Percentiles rank a stretch among this genome's conserved stretches.
Conservation (phyloP, 1,140 invertebrate genomes). For the Drosophila kanapiae region DNA sequence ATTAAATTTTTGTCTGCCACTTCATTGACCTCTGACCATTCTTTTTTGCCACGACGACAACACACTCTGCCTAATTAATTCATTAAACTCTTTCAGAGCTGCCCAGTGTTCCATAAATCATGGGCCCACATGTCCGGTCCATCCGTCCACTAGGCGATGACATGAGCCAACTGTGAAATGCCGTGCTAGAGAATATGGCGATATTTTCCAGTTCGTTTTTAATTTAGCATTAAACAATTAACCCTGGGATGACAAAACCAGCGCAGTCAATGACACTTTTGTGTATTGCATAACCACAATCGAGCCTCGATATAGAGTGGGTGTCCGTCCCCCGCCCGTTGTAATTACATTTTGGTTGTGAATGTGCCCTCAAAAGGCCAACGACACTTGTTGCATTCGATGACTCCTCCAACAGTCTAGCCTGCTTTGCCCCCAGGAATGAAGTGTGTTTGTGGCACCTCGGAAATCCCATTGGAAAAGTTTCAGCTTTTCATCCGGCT, state of each 20-base stretch:
- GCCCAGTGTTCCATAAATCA: constrained; percentile 43
- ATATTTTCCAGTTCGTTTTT: constrained; percentile 45
- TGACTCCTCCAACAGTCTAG: constrained; percentile 28
- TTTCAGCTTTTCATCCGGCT: constrained; percentile 19
- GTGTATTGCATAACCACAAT: constrained; percentile 56
- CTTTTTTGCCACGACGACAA: constrained; percentile 1
- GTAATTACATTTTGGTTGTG: constrained; percentile 52
- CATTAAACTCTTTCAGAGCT: constrained; percentile 38
- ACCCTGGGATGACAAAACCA: constrained; percentile 51
- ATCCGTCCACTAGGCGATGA: constrained; percentile 42
- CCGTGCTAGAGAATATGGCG: constrained; percentile 52
- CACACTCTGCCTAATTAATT: constrained; percentile 43
- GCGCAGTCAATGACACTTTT: constrained; percentile 64
- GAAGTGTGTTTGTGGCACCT: constrained; percentile 19
- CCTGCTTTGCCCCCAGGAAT: background rate
- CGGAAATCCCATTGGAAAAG: constrained; percentile 36
- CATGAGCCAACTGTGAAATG: constrained; percentile 49
- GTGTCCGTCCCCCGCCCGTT: constrained; percentile 11
- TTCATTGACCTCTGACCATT: constrained; percentile 40
- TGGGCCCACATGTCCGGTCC: constrained; percentile 43
- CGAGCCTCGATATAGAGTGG: constrained; percentile 31
- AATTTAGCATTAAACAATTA: constrained; percentile 75
- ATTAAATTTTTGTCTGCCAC: constrained; percentile 38
- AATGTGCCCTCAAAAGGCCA: constrained; percentile 66
- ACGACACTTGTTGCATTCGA: constrained; percentile 66